Evolutionary conservation across 2,888 invertebrate species (phyloP), one percentile per base, ranked within the genome.

Genomic region (Drosophila sordidapex): DNA sequence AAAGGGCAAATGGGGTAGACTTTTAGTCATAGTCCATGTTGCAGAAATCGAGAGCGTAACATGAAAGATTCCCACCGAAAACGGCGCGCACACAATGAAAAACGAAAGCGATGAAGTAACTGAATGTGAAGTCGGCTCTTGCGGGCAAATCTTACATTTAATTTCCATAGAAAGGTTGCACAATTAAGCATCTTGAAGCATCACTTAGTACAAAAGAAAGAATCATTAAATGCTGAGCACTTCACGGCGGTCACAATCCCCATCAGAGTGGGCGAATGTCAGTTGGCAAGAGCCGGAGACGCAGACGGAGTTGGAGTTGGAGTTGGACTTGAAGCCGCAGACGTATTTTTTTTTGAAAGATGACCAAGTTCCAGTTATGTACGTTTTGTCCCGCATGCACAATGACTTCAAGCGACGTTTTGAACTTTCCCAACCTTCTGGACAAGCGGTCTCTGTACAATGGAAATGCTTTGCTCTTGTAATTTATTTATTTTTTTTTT

Each of bases 101-200:
- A 90, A 88, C 89, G 90, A 90, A 87, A 87, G 90, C 89, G 77
- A 83, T 90, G 90, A 86, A 90, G 90, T 90, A 87, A 90, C 80
- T 73, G 63, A 58, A 68, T 52, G 62, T 66, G 58, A 49, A 71
- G 63, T 64, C 40, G n/a, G 38, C 46, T 53, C 56, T 70, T 59
- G 49, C 31, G 71, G 48, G 62, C 61, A 59, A 40, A 60, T 72
- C 72, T 76, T 79, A 74, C 77, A 83, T 63, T 83, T 84, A 77
- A 82, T 86, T 88, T 88, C 83, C 75, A 88, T 81, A 74, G 83
- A 88, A 86, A 86, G 79, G 90, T 88, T 85, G 87, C 87, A 87
- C 89, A 87, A 87, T 88, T 90, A 90, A 87, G 77, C 83, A 71
- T 74, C 81, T 79, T 79, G 76, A 81, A 74, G 69, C 61, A 73